Evolutionary conservation across 2,888 invertebrate genomes (phyloP), one percentile per base, ranked within the genome.

Genomic region (Maniola hyperantus): DNA sequence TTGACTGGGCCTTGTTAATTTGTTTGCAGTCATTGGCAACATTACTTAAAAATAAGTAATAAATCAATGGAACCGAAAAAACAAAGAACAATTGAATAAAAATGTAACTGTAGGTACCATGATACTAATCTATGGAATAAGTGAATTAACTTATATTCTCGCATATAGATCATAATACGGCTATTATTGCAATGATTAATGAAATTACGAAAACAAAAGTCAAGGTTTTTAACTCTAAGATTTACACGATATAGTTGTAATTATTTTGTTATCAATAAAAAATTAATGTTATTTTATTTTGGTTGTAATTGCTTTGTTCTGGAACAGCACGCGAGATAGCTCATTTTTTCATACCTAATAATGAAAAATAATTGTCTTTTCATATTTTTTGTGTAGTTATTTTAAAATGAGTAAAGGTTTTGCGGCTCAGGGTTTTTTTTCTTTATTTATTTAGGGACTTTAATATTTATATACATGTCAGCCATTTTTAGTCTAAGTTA

Each of bases 1-100:
- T 81, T 74, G 78, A 63, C 42, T 54, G 81, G 70, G 79, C 83
- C 42, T 18, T 69, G 65, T 62, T 71, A 65, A 67, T 44, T 15
- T 34, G 36, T 11, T 8, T 15, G 36, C 10, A 54, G 10, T 5
- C n/a, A 10, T 54, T 36, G 10, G 4, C 36, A 15, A 6, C 10
- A 13, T 36, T 8, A 34, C n/a, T 15, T 34, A n/a, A 36, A 15
- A 8, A 10, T 5, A 53, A 55, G 33, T 39, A 18, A 36, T 55
- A 15, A n/a, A 36, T 36, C 13, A 57, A 42, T 20, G 13, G 18
- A 57, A 39, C 18, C 4, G 20, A 39, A 39, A 57, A 57, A 34
- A 36, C 8, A 10, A 54, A 7, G 34, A 54, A n/a, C 34, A 54
- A 15, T 36, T 6, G 15, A 54, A 26, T 33, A 20, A 51, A 51